Percentiles rank a stretch among this genome's conserved stretches.
Evolutionary conservation across 2,797 vertebrate genomes (phyloP).

Genomic region (Myripristis murdjan): DNA sequence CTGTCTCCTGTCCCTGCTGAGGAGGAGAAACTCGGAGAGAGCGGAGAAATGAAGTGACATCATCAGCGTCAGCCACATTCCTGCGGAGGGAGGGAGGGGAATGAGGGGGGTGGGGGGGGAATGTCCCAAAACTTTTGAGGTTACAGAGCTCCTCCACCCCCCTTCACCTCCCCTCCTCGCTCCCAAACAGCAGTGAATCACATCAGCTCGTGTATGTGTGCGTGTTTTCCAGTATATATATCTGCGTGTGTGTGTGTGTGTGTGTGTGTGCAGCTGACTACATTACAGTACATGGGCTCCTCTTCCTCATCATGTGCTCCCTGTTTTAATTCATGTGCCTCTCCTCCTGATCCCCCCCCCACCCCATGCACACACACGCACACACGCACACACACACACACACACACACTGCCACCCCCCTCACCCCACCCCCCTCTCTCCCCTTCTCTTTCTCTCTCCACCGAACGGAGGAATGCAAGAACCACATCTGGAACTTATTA

Average conservation of each 20-base stretch:
- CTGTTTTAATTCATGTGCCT: slow-evolving; percentile 83
- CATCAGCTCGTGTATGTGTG: slow-evolving; percentile 24
- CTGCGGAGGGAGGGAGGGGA: slow-evolving; percentile 72
- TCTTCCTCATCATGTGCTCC: slow-evolving; percentile 83
- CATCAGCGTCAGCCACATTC: slow-evolving; percentile 87
- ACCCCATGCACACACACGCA: slow-evolving; percentile 40
- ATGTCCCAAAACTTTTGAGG: slow-evolving; percentile 78
- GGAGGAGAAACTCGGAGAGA: slow-evolving; percentile 78
- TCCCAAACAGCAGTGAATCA: slow-evolving; percentile 33
- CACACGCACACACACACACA: slow-evolving; percentile 17
- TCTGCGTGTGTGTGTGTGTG: too few species aligned
- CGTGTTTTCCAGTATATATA: slow-evolving; percentile 27
- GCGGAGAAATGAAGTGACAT: slow-evolving; percentile 86
- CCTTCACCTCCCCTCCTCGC: slow-evolving; percentile 9
- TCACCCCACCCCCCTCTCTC: background rate
- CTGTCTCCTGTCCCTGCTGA: slow-evolving; percentile 59
- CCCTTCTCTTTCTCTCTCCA: slow-evolving; percentile 72
- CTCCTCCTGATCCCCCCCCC: slow-evolving; percentile 63
- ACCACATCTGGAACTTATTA: slow-evolving; percentile 91
- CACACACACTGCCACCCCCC: slow-evolving; percentile 14
- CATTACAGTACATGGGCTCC: slow-evolving; percentile 66
- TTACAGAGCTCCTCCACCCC: slow-evolving; percentile 56
- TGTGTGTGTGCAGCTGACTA: slow-evolving; percentile 31
- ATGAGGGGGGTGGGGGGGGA: slow-evolving; percentile 55
- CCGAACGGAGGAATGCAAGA: slow-evolving; percentile 88